Base-by-base conservation (phyloP, 1,140 invertebrate species). In the Temnothorax longispinosus region DNA sequence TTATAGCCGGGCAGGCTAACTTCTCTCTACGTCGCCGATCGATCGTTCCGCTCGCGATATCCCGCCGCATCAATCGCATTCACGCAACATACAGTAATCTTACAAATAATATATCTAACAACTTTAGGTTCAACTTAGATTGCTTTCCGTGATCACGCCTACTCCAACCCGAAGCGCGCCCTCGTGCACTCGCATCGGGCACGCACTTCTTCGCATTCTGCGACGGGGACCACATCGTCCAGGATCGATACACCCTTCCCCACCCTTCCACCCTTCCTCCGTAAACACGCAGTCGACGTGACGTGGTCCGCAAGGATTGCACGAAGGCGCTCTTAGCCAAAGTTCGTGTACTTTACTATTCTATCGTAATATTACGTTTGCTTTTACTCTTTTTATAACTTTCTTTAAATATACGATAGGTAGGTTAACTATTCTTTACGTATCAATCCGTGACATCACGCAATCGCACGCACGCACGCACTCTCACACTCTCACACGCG, bases 41-140 rank as follows among this genome's bases (percentile, higher is more conserved):
- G 58, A 65, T 54, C 32, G 35, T 8, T 54, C 74, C 74, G 67
- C 44, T 58, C 50, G n/a, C 56, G 67, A 65, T 74, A 84, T 81
- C 88, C 76, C 91, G 90, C 90, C 75, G 91, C 91, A 77, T 90
- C 93, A 93, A 94, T 90, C 89, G 89, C 77, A 69, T 75, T 67
- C 71, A 84, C 89, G 81, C 90, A 92, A 94, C 92, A 92, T 93
- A 93, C 92, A 93, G 88, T 94, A 93, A 91, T 91, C 93, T 95
- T 95, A 95, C 89, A 95, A 95, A 94, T 95, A 94, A 94, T 94
- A 94, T 93, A 90, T 95, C 94, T 95, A 94, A 95, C 94, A 95
- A 94, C 92, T 92, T 95, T 94, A 94, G 91, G 91, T 93, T 94
- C 90, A 92, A 93, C 90, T 94, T 94, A 94, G 94, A 95, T 95